phyloP scores from a whole-genome alignment of 2,797 vertebrate genomes.

The Peromyscus eremicus region DNA sequence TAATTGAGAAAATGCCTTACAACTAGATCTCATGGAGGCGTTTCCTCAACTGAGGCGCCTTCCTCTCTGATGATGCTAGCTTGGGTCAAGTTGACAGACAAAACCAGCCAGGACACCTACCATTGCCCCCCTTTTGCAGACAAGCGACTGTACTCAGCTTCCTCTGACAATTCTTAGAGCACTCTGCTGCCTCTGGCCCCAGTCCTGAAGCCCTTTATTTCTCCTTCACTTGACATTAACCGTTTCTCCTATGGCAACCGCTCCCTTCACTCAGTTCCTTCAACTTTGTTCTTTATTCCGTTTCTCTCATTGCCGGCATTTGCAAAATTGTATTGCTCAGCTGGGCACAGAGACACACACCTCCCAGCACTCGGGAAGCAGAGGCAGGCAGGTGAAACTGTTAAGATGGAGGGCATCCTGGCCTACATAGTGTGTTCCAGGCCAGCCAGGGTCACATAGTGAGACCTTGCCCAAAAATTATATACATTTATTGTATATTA shows the following conservation, averaged over 20 bases:
- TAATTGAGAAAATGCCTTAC: neutral
- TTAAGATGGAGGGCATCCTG: neutral
- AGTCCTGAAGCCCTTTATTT: neutral
- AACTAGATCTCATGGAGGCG: neutral
- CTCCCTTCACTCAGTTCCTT: neutral
- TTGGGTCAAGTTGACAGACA: neutral
- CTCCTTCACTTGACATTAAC: neutral
- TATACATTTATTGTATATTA: too few species aligned
- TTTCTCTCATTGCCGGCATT: neutral
- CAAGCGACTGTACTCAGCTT: neutral
- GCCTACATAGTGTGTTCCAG: neutral
- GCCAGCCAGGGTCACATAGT: neutral
- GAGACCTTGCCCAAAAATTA: neutral
- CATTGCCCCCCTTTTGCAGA: neutral
- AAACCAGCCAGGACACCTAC: neutral
- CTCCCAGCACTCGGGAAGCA: neutral
- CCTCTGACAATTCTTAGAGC: neutral
- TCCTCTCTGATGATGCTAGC: neutral
- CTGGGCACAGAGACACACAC: too few species aligned
- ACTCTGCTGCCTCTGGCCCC: neutral
- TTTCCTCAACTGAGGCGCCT: neutral
- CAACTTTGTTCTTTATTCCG: neutral
- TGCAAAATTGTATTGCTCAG: neutral
- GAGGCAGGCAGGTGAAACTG: neutral
- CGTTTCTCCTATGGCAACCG: neutral